Percentiles rank a stretch among this genome's conserved stretches.
phyloP scores from a whole-genome alignment of 2,113 vertebrate species.

The Malurus alboscapulatus region DNA sequence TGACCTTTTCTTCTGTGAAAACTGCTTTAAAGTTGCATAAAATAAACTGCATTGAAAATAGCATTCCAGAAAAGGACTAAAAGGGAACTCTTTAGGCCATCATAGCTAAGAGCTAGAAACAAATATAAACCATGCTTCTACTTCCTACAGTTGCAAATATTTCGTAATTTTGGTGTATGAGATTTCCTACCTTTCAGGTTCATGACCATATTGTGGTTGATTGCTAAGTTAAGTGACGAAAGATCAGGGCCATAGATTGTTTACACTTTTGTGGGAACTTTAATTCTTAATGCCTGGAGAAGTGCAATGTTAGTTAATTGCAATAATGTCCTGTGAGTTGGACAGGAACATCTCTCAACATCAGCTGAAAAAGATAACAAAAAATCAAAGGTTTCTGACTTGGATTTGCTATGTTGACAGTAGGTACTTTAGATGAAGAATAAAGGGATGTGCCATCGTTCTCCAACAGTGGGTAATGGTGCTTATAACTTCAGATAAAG shows the following conservation, averaged over 20 bases:
- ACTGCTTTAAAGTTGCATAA: neutral
- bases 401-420: neutral
- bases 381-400: neutral
- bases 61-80: neutral
- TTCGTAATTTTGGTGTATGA: neutral
- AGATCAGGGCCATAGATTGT: neutral
- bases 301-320: neutral
- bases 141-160: neutral
- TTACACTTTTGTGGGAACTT: neutral
- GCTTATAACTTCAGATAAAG: neutral
- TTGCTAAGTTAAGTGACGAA: neutral
- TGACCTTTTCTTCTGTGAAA: constrained; percentile 53
- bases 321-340: neutral
- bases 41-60: neutral
- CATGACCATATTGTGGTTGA: neutral
- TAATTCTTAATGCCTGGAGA: neutral
- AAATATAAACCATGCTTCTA: neutral
- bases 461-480: neutral
- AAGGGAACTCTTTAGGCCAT: neutral
- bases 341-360: neutral
- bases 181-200: neutral
- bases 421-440: neutral
- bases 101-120: neutral
- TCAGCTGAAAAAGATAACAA: neutral
- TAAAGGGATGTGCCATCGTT: neutral